Percentiles rank a stretch among this genome's conserved stretches.
Conservation (phyloP, 2,888 invertebrate species). For the Heteropelma amictum region DNA sequence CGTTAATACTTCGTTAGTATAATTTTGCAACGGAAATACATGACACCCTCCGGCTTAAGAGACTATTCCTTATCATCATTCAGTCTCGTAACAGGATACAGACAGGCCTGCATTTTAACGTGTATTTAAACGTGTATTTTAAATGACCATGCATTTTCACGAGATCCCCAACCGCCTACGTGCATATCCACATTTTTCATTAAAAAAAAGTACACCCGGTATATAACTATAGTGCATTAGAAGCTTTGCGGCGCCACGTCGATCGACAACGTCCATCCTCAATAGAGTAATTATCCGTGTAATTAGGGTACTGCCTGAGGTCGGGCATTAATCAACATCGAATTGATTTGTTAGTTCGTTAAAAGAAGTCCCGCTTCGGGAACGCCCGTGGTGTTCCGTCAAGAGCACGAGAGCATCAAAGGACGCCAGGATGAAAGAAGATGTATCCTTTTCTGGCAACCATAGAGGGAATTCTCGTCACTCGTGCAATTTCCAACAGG, state of each 20-base stretch:
- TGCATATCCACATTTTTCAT: too few species aligned
- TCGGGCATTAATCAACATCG: slow-evolving; percentile 71
- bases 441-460: too few species aligned
- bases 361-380: slow-evolving; percentile 59
- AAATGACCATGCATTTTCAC: slow-evolving; percentile 17
- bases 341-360: slow-evolving; percentile 73
- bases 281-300: slow-evolving; percentile 70
- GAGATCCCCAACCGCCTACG: slow-evolving; percentile 32
- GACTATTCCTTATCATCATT: slow-evolving; percentile 13
- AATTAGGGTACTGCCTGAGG: slow-evolving; percentile 69
- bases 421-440: slow-evolving; percentile 22
- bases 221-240: background rate
- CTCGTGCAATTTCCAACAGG: too few species aligned
- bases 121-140: too few species aligned
- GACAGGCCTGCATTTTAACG: too few species aligned
- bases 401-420: slow-evolving; percentile 32
- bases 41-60: slow-evolving; percentile 23
- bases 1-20: slow-evolving; percentile 53
- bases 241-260: slow-evolving; percentile 41
- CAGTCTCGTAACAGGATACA: background rate
- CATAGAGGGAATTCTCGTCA: slow-evolving; percentile 6
- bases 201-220: background rate
- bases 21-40: slow-evolving; percentile 42
- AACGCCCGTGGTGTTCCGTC: slow-evolving; percentile 45
- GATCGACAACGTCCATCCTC: slow-evolving; percentile 60